Base-by-base conservation (phyloP, 2,113 vertebrate genomes). In the Probosciger aterrimus region DNA sequence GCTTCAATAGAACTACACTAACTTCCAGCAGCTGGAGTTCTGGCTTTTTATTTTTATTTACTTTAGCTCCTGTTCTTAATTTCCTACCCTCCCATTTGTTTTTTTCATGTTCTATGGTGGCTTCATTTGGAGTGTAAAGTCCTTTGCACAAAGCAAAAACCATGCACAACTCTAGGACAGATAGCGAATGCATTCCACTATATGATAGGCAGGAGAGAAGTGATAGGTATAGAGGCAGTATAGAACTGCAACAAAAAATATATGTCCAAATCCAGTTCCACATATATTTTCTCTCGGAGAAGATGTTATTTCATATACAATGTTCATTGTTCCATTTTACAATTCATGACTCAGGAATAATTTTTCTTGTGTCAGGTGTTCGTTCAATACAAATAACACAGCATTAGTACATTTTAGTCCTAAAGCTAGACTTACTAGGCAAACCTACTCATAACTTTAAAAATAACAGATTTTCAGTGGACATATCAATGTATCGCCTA, bases 1-100 rank as follows among this genome's bases (percentile, higher is more conserved):
- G 80, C 88, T 96, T 95, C 92, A 90, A 50, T 57, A 83, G 86
- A 69, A 67, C 44, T 57, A 41, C 2, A 2, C 80, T 96, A 88
- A 96, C 95, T 92, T 86, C 57, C 76, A 96, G 47, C 92, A 96
- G 93, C 88, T 96, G 92, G 47, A 84, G 30, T 20, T 86, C 55
- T 88, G 86, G 60, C 16, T 82, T 31, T 84, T 69, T 76, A 77
- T 77, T 88, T 95, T 84, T 92, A 84, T 90, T 97, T 95, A 90
- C 25, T 94, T 95, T 88, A 85, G 70, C 92, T 88, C 50, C 88
- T 95, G 93, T 80, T 94, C 68, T 80, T 93, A 57, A 96, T 96
- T 96, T 96, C 73, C 88, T 93, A 86, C 52, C 15, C 60, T 86
- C 22, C 37, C 50, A 78, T 93, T 96, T 95, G 60, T 90, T 94